phyloP scores from a whole-genome alignment of 2,113 vertebrate species.

The Oryzias celebensis region DNA sequence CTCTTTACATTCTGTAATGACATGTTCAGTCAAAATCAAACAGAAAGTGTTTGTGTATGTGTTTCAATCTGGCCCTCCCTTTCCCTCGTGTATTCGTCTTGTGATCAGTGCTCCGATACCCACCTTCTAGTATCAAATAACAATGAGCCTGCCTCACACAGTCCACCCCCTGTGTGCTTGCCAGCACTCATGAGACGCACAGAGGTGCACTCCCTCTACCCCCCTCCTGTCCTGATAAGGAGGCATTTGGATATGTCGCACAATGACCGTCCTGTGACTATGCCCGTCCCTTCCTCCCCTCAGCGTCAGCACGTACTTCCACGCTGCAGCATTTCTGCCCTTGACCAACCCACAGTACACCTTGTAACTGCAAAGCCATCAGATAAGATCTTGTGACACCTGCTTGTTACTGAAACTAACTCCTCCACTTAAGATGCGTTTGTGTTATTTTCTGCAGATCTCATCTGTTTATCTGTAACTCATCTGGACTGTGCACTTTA shows the following conservation, averaged over 20 bases:
- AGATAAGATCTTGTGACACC: constrained; percentile 34
- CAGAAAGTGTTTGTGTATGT: constrained; percentile 12
- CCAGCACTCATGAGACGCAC: constrained; percentile 45
- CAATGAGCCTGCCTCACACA: constrained; percentile 69
- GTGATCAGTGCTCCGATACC: constrained; percentile 70
- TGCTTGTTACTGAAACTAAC: constrained; percentile 19
- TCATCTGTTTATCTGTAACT: constrained; percentile 18
- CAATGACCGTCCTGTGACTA: constrained; percentile 55
- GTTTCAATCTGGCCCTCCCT: constrained; percentile 28
- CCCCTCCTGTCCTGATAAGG: constrained; percentile 45
- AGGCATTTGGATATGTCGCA: constrained; percentile 47
- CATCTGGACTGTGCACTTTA: constrained; percentile 17
- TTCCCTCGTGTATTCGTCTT: constrained; percentile 50
- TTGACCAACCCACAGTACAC: constrained; percentile 29
- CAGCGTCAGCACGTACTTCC: constrained; percentile 21
- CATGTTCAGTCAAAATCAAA: constrained; percentile 21
- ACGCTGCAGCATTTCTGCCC: constrained; percentile 11
- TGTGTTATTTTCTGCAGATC: constrained; percentile 9
- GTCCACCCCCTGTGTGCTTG: constrained; percentile 54
- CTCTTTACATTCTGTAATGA: constrained; percentile 40
- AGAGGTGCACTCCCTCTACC: constrained; percentile 62
- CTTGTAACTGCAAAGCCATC: constrained; percentile 24
- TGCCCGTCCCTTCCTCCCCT: constrained; percentile 7
- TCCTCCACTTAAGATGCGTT: neutral
- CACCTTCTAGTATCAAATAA: constrained; percentile 71